These are phyloP conservation scores for Coluber constrictor DNA, from an alignment of 2,797 vertebrate genomes.

Conservation along the genomic window DNA sequence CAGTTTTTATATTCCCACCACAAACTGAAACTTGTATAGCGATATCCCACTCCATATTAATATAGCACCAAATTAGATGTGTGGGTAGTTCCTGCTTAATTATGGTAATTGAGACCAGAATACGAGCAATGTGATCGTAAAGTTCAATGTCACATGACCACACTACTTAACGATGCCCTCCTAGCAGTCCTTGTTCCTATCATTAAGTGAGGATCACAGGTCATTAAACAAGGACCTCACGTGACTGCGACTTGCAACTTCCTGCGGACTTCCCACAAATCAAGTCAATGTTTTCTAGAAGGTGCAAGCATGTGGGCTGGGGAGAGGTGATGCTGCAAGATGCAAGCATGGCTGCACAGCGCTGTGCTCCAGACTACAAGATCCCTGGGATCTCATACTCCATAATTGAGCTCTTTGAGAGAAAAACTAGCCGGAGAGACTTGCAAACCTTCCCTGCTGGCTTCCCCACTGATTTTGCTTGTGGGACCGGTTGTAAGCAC, in stretches of 20 bases:
- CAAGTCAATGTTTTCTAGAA: neutral
- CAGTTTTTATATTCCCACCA: slow-evolving; percentile 51
- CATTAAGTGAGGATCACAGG: neutral
- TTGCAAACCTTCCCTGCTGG: neutral
- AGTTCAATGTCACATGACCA: neutral
- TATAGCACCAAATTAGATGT: neutral
- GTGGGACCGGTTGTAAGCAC: neutral
- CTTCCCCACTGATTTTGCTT: neutral
- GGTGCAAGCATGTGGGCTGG: neutral
- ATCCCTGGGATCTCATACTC: neutral
- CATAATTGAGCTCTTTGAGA: neutral
- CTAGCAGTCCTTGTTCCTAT: neutral
- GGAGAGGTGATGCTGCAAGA: neutral
- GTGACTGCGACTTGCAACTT: neutral
- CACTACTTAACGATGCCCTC: neutral
- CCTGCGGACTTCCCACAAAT: neutral
- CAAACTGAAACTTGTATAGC: slow-evolving; percentile 24
- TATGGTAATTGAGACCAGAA: neutral
- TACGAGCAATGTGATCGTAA: neutral
- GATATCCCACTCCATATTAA: neutral
- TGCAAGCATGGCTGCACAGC: neutral
- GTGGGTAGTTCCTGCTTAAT: neutral
- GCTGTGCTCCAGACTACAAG: neutral
- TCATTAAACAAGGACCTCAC: neutral
- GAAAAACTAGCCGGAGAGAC: neutral